Conservation (phyloP, 2,113 vertebrate genomes). For the Leptocoma aspasia region DNA sequence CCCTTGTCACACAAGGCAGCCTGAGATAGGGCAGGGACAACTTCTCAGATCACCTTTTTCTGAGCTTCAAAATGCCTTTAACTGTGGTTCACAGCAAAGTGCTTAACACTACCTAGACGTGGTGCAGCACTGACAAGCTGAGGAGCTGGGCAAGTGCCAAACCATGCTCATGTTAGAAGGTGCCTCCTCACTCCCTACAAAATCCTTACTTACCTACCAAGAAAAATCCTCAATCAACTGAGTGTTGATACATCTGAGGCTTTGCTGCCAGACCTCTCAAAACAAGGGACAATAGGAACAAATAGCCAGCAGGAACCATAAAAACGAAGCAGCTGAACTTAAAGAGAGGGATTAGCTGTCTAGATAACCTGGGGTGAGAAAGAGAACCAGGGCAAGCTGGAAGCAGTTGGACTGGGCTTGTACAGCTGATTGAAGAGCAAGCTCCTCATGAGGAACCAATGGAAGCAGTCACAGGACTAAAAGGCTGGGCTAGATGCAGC, state of each 20-base stretch:
- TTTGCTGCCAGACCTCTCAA: neutral
- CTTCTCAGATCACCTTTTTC: neutral
- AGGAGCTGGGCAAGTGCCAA: neutral
- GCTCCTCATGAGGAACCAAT: neutral
- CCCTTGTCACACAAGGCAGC: neutral
- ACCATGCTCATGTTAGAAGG: neutral
- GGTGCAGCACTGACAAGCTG: neutral
- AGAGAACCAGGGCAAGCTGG: neutral
- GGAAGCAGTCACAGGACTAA: neutral
- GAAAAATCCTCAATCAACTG: neutral
- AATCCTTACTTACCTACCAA: neutral
- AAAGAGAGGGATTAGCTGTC: neutral
- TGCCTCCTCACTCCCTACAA: neutral
- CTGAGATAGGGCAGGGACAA: neutral
- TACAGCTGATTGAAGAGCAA: neutral
- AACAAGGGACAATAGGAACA: neutral
- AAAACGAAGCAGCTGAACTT: neutral
- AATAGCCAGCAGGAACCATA: neutral
- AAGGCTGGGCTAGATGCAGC: neutral
- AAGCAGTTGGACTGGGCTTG: neutral
- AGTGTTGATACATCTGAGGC: neutral
- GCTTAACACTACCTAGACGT: neutral
- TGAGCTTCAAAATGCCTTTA: neutral
- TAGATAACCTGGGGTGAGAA: neutral
- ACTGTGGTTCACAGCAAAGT: neutral